Conservation (phyloP, 2,888 invertebrate genomes). For the Rotaria macrura region DNA sequence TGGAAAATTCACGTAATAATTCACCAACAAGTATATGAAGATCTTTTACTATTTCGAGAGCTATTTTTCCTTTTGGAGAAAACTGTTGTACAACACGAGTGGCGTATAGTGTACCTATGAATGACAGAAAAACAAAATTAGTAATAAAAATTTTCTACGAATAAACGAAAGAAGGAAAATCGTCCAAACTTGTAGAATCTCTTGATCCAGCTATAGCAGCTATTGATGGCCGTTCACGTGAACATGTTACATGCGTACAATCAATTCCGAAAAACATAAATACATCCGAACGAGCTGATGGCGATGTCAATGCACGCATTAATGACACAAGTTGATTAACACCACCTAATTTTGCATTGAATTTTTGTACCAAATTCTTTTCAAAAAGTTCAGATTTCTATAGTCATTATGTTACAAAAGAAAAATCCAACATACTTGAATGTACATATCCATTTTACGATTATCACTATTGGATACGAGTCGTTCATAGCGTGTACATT, state of each 20-base stretch:
- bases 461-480: not conserved
- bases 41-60: constrained; percentile 9
- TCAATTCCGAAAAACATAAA: constrained; percentile 17
- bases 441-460: not conserved
- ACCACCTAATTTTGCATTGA: constrained; percentile 19
- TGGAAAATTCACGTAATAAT: not conserved
- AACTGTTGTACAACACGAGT: constrained; percentile 9
- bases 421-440: not conserved
- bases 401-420: not conserved
- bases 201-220: not conserved
- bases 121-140: no score
- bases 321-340: not conserved
- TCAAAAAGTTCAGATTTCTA: no score
- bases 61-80: constrained; percentile 18
- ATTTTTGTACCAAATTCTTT: constrained; percentile 14
- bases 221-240: not conserved
- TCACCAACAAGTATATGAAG: not conserved
- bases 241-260: not conserved
- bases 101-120: not conserved
- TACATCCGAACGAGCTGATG: not conserved
- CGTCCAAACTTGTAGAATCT: not conserved
- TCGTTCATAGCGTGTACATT: not conserved
- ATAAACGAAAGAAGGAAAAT: not conserved
- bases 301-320: not conserved
- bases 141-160: no score